Evolutionary conservation across 2,888 invertebrate genomes (phyloP).

Genomic region (Epinotia bilunana): DNA sequence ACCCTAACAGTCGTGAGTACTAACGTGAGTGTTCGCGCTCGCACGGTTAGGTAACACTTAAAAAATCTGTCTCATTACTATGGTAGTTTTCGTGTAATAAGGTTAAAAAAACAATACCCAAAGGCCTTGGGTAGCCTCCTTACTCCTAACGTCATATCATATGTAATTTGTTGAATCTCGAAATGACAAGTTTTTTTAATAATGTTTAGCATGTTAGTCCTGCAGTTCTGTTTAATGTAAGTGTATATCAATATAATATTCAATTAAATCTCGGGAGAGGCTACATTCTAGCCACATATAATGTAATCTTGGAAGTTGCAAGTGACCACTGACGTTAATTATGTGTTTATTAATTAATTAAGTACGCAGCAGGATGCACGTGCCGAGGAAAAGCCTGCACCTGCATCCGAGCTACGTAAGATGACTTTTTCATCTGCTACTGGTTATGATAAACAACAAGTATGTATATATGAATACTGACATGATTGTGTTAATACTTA

Average conservation of each 20-base stretch:
- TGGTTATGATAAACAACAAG: background rate
- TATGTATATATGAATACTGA: too few species aligned
- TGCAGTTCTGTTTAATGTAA: background rate
- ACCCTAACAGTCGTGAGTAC: too few species aligned
- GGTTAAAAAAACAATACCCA: too few species aligned
- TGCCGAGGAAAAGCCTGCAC: constrained; percentile 40
- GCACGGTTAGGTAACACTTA: too few species aligned
- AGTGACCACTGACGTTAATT: constrained; percentile 7
- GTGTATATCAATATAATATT: background rate
- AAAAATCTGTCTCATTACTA: too few species aligned
- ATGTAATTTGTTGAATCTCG: too few species aligned
- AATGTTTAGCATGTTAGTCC: background rate
- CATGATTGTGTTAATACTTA: too few species aligned
- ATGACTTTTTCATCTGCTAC: constrained; percentile 42
- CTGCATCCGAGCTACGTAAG: constrained; percentile 41
- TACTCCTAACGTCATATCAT: too few species aligned
- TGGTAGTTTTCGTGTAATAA: too few species aligned
- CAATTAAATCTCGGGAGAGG: background rate
- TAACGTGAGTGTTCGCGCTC: too few species aligned
- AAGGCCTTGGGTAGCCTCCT: too few species aligned
- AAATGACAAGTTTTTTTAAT: too few species aligned
- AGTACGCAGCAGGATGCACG: constrained; percentile 37
- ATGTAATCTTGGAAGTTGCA: background rate
- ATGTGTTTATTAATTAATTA: constrained; percentile 23
- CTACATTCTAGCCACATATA: background rate